phyloP scores from a whole-genome alignment of 2,888 invertebrate genomes.

The Embidobia sp. region DNA sequence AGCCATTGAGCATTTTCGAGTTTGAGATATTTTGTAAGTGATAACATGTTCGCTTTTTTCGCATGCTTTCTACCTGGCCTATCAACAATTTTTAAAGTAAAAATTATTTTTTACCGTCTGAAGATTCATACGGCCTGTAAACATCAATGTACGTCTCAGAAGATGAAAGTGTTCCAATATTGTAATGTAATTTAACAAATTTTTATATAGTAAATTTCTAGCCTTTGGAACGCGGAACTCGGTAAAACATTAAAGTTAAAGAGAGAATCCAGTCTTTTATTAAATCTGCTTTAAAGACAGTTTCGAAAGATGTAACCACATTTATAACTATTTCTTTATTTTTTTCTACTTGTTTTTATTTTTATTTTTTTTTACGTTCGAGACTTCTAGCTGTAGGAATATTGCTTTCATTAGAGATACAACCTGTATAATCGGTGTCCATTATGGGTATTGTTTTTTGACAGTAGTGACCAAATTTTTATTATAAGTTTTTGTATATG shows the following conservation, averaged over 20 bases:
- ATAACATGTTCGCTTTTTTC: conserved; percentile 21
- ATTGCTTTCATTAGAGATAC: too few relatives aligned
- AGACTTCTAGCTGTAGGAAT: too few relatives aligned
- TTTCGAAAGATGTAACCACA: conserved; percentile 33
- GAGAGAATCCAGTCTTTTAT: conserved; percentile 18
- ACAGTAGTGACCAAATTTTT: too few relatives aligned
- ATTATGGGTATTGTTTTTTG: too few relatives aligned
- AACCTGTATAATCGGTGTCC: too few relatives aligned
- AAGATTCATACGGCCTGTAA: conserved; percentile 4
- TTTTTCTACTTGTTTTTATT: too few relatives aligned
- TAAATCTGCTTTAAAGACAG: conserved; percentile 1
- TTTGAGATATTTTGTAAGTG: conserved; percentile 14
- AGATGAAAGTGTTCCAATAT: background rate
- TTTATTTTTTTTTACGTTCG: too few relatives aligned
- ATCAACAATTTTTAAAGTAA: background rate
- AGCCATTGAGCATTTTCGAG: conserved; percentile 14
- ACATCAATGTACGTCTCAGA: conserved; percentile 4
- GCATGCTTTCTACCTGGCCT: conserved; percentile 8
- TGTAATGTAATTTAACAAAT: conserved; percentile 26
- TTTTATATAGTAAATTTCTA: conserved; percentile 29
- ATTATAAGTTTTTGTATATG: too few relatives aligned
- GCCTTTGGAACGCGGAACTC: conserved; percentile 11
- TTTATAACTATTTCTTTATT: too few relatives aligned
- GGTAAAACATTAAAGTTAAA: conserved; percentile 18
- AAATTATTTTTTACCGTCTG: background rate